Evolutionary conservation across 2,113 vertebrate species (phyloP).

Genomic region (Triplophysa tibetana): DNA sequence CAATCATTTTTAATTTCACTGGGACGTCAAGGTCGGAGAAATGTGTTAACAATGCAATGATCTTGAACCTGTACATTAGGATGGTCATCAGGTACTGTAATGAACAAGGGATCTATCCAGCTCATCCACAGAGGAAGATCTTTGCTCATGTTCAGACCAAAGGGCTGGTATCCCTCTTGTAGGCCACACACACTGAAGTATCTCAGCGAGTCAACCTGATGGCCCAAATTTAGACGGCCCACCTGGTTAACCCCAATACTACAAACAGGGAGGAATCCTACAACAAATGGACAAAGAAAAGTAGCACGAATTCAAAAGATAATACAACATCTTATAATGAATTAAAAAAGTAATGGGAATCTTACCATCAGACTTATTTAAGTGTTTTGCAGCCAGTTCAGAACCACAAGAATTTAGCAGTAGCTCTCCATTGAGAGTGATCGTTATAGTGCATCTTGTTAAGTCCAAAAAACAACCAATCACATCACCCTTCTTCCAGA

Average conservation of each 20-base stretch:
- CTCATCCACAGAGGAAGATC: constrained; percentile 91
- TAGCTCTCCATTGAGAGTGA: constrained; percentile 91
- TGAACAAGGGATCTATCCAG: constrained; percentile 88
- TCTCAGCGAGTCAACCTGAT: constrained; percentile 81
- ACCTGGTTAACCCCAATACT: constrained; percentile 86
- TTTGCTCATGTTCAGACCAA: constrained; percentile 88
- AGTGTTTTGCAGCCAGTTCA: constrained; percentile 89
- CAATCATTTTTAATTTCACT: too few species aligned
- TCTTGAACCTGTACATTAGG: constrained; percentile 81
- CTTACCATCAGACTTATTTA: constrained; percentile 84
- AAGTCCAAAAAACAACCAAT: constrained; percentile 91
- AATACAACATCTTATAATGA: background rate
- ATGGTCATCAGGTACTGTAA: constrained; percentile 80
- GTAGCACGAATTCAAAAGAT: background rate
- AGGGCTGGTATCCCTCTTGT: constrained; percentile 92
- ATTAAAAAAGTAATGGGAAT: background rate
- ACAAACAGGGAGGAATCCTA: constrained; percentile 89
- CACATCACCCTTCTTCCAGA: constrained; percentile 87
- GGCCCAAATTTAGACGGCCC: constrained; percentile 89
- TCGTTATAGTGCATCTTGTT: constrained; percentile 86
- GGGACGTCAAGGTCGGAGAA: too few species aligned
- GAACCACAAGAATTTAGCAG: constrained; percentile 89
- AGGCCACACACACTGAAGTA: constrained; percentile 88
- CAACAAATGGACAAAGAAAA: constrained; percentile 9
- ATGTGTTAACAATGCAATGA: background rate